These are phyloP conservation scores for Coecobrya sp. DNA, from an alignment of 2,888 invertebrate species.

Conservation along the genomic window DNA sequence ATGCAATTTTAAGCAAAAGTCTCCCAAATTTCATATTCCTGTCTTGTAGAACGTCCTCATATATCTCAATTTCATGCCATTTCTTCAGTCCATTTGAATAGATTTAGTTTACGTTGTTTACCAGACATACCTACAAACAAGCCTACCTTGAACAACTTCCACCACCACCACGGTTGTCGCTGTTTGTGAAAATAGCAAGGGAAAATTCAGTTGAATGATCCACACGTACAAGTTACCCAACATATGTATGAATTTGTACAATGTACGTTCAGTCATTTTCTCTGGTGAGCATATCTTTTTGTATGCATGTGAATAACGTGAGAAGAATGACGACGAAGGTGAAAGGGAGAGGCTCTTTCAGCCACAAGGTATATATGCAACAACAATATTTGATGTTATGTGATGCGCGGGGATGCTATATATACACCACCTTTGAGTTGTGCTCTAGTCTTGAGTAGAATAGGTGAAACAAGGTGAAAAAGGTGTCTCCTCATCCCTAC, in stretches of 20 bases:
- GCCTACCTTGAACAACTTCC: slow-evolving; percentile 18
- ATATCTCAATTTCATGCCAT: slow-evolving; percentile 76
- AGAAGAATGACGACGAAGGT: slow-evolving; percentile 46
- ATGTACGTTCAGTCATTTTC: slow-evolving; percentile 64
- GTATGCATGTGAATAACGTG: slow-evolving; percentile 78
- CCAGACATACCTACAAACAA: slow-evolving; percentile 33
- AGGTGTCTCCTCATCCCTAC: slow-evolving; percentile 57
- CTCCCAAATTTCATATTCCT: slow-evolving; percentile 65
- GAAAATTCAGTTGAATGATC: slow-evolving; percentile 57
- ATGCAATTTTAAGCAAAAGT: no score
- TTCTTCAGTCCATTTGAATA: slow-evolving; percentile 81
- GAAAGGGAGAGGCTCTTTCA: not conserved
- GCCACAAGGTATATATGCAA: slow-evolving; percentile 44
- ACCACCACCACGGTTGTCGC: not conserved
- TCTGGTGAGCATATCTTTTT: slow-evolving; percentile 58
- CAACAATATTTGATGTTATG: slow-evolving; percentile 26
- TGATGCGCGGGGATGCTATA: slow-evolving; percentile 26
- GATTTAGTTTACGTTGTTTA: slow-evolving; percentile 78
- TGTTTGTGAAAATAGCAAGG: slow-evolving; percentile 29
- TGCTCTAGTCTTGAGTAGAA: not conserved
- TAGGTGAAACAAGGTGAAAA: slow-evolving; percentile 64
- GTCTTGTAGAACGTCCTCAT: slow-evolving; percentile 67
- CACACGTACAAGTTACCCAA: slow-evolving; percentile 66
- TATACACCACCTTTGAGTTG: not conserved
- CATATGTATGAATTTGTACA: slow-evolving; percentile 61